These are phyloP conservation scores for Aegithalos caudatus DNA, from an alignment of 2,113 vertebrate species.

Conservation along the genomic window DNA sequence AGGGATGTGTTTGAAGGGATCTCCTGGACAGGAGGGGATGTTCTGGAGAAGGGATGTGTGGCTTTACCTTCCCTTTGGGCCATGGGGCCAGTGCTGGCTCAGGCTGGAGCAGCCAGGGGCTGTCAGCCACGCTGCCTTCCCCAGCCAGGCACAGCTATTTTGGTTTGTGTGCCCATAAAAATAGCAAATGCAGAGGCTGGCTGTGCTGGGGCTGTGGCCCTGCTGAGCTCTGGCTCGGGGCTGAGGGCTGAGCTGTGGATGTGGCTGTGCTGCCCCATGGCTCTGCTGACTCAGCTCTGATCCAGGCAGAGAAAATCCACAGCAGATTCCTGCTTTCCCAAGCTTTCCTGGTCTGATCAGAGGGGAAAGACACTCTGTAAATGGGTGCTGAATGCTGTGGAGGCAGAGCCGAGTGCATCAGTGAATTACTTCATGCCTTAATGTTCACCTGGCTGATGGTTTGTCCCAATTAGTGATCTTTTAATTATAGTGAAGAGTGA, in stretches of 20 bases:
- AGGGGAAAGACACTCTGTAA: neutral
- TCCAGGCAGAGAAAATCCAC: neutral
- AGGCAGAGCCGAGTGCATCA: neutral
- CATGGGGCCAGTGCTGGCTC: accelerated
- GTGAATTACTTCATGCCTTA: neutral
- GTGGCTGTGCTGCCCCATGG: accelerated
- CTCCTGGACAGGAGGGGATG: neutral
- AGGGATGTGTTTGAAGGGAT: accelerated
- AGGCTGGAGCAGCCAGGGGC: accelerated
- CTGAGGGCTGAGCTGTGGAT: neutral
- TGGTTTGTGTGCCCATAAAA: neutral
- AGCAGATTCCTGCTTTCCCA: neutral
- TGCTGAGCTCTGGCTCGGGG: neutral
- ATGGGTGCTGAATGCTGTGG: neutral
- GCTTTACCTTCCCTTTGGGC: neutral
- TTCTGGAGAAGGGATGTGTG: accelerated
- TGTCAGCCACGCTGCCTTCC: neutral
- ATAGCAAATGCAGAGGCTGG: neutral
- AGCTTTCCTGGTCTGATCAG: neutral
- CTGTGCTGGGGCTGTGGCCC: neutral
- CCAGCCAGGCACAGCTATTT: neutral
- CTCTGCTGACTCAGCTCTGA: neutral
- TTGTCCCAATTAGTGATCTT: neutral
- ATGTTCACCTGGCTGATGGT: neutral
- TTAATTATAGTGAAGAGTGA: neutral